Conservation (phyloP, 2,797 vertebrate species). For the Acanthurus tractus region DNA sequence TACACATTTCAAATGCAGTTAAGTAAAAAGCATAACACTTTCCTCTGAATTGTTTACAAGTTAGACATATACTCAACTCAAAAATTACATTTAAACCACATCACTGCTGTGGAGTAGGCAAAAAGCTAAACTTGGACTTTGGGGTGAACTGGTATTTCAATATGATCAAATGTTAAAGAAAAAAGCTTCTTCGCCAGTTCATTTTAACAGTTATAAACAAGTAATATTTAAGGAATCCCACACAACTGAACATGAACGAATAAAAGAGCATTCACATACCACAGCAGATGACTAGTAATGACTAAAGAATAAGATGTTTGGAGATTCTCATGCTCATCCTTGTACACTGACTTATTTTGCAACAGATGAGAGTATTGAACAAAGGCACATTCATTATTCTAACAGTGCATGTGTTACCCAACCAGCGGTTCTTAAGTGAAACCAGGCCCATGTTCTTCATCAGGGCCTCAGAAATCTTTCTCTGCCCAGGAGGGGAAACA, state of each 20-base stretch:
- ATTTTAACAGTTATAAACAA: constrained; percentile 8
- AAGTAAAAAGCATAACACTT: background rate
- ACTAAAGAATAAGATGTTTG: constrained; percentile 12
- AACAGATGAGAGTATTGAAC: constrained; percentile 62
- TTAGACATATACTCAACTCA: no score
- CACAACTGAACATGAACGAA: no score
- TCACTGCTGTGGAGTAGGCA: no score
- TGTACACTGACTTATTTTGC: constrained; percentile 53
- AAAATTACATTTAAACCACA: no score
- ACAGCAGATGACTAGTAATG: no score
- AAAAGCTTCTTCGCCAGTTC: background rate
- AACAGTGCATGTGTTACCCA: constrained; percentile 74
- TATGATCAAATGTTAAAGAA: no score
- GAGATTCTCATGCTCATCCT: constrained; percentile 54
- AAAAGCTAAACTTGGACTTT: background rate
- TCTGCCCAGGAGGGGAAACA: constrained; percentile 67
- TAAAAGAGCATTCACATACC: no score
- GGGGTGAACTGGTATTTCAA: constrained; percentile 1
- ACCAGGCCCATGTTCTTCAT: constrained; percentile 71
- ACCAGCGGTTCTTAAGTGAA: constrained; percentile 75
- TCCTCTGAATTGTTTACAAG: background rate
- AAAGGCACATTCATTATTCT: constrained; percentile 77
- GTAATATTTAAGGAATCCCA: background rate
- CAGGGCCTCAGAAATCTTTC: constrained; percentile 59
- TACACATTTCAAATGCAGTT: background rate